These are phyloP conservation scores for Antheraea pernyi DNA, from an alignment of 1,140 invertebrate species.

Conservation along the genomic window DNA sequence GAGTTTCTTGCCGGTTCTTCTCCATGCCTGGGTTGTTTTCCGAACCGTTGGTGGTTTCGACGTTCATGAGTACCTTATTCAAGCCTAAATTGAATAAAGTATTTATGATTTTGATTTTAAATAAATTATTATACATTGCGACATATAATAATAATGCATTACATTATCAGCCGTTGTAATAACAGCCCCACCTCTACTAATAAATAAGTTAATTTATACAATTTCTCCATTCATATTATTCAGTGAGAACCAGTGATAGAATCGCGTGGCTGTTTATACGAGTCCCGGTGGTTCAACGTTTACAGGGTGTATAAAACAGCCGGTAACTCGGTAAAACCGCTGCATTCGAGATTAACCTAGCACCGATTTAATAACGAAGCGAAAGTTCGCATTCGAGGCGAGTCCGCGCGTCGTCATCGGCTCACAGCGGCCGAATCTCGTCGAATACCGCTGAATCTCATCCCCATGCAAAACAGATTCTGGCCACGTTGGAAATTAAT, in stretches of 20 bases:
- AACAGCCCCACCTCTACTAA: not conserved
- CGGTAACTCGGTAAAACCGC: conserved; percentile 6
- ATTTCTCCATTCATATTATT: not conserved
- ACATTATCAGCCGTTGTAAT: too few species aligned
- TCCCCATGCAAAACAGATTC: conserved; percentile 68
- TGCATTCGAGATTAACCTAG: conserved; percentile 14
- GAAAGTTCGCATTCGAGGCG: not conserved
- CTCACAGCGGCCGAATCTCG: too few species aligned
- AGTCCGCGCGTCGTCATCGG: not conserved
- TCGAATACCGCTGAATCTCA: conserved; percentile 30
- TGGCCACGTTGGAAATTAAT: conserved; percentile 67
- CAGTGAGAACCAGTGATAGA: not conserved
- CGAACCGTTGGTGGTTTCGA: too few species aligned
- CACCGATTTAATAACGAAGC: not conserved
- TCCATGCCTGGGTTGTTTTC: too few species aligned
- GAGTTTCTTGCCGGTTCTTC: too few species aligned
- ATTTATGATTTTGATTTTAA: too few species aligned
- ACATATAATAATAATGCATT: too few species aligned
- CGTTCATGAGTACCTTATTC: too few species aligned
- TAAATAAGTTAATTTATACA: not conserved
- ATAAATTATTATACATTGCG: too few species aligned
- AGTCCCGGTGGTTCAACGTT: not conserved
- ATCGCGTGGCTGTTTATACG: not conserved
- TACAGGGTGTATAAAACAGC: not conserved
- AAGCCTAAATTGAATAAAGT: too few species aligned